Conservation (phyloP, 37 sponge, comb jelly and placozoan genomes). For the Bolinopsis microptera region DNA sequence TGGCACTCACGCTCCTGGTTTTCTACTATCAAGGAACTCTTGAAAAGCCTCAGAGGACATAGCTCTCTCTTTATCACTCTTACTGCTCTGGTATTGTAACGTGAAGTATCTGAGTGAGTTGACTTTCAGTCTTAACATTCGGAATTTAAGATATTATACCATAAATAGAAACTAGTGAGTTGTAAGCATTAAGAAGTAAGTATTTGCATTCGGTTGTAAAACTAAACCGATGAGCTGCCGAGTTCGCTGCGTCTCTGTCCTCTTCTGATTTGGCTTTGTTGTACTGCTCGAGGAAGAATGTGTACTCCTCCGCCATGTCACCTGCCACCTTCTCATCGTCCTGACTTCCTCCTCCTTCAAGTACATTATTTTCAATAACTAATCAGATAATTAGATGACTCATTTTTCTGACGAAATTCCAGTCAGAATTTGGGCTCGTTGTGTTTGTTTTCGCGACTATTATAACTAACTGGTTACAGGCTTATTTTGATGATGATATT, state of each 20-base stretch:
- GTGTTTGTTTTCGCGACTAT: no score
- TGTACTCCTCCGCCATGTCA: neutral
- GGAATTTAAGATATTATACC: no score
- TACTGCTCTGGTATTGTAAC: neutral
- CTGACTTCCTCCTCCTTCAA: neutral
- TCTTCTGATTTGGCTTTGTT: neutral
- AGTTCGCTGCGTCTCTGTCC: neutral
- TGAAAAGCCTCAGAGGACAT: neutral
- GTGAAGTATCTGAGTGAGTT: neutral
- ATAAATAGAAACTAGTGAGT: no score
- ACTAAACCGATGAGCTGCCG: slow-evolving; percentile 13
- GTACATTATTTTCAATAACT: no score
- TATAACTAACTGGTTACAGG: no score
- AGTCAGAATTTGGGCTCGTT: no score
- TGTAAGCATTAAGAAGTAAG: no score
- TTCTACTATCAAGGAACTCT: neutral
- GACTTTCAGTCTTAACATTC: no score
- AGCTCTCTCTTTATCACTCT: neutral
- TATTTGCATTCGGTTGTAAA: no score
- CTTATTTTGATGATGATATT: no score
- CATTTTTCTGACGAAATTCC: no score
- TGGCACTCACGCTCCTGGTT: neutral
- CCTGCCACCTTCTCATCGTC: neutral
- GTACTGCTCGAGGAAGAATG: slow-evolving; percentile 11
- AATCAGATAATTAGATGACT: no score